Evolutionary conservation across 1,140 invertebrate species (phyloP), one percentile per base, ranked within the genome.

Genomic region (Drosophila azteca): DNA sequence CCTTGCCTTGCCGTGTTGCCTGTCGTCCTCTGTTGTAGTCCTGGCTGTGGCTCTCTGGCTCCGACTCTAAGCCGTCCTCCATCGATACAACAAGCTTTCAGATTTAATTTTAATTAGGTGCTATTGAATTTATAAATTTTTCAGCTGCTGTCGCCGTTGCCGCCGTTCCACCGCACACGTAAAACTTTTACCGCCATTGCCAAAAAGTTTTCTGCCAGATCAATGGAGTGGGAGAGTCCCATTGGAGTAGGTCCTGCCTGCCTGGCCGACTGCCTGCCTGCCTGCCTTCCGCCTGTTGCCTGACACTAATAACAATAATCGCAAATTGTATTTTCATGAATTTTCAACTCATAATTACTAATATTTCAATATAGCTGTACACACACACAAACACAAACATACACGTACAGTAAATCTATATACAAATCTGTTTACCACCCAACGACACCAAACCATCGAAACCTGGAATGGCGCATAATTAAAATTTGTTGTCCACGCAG

Each of bases 91-190:
- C 58, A 71, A 88, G 79, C 76, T 88, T 83, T 88, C 72, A 73
- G 83, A 88, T 88, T 88, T 88, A 88, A 88, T 88, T 88, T 88
- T 88, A 88, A 88, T 88, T 88, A 88, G 83, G 69, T 88, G 83
- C 83, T 88, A 88, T 88, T 88, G 83, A 88, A 88, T 87, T 88
- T 87, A 88, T 88, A 87, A 77, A 87, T 83, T 88, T 88, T 88
- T 88, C 76, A 88, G 67, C 76, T 82, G 78, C 82, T 78, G 77
- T 77, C 77, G 69, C 58, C 59, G 77, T 41, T 31, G 15, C 49
- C 45, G 39, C n/a, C 22, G 24, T 26, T 13, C n/a, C 69, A 43
- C 57, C 51, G 72, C 54, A 55, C 62, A 75, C 73, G 74, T 65
- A 72, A 82, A 88, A 87, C 83, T 87, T 87, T 87, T 58, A 64